A percentile compares a stretch with the other conserved stretches of the same genome.
phyloP scores from a whole-genome alignment of 1,140 invertebrate species.

The Scylla paramamosain region DNA sequence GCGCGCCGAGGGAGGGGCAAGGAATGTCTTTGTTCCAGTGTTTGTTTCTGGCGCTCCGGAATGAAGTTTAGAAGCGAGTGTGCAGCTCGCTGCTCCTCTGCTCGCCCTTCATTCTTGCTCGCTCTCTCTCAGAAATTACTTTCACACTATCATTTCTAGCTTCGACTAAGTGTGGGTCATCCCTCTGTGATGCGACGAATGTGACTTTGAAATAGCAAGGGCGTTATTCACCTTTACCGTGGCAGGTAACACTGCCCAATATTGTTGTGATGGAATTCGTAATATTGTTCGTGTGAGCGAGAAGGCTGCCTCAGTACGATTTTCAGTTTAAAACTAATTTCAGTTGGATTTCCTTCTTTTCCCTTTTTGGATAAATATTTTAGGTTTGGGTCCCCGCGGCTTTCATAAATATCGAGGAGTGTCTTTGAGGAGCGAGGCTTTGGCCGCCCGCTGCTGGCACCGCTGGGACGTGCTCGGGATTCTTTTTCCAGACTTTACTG shows the following conservation, averaged over 20 bases:
- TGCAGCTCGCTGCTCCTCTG: not conserved
- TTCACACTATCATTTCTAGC: too few relatives aligned
- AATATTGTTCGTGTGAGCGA: too few relatives aligned
- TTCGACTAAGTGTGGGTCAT: too few relatives aligned
- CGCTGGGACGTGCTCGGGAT: too few relatives aligned
- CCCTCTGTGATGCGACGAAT: too few relatives aligned
- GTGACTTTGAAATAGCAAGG: too few relatives aligned
- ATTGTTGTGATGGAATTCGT: too few relatives aligned
- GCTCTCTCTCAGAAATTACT: not conserved
- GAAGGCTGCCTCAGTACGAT: not conserved
- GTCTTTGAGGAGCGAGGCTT: not conserved
- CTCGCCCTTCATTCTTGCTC: too few relatives aligned
- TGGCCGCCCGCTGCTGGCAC: too few relatives aligned
- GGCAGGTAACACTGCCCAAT: too few relatives aligned
- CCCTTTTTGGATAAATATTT: conserved; percentile 13
- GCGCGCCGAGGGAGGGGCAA: not conserved
- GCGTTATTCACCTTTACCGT: too few relatives aligned
- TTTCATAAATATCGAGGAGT: conserved; percentile 4
- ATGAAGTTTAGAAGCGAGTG: not conserved
- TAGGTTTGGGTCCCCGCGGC: not conserved
- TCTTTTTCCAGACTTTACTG: not conserved
- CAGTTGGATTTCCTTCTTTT: not conserved
- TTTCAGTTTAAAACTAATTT: conserved; percentile 15
- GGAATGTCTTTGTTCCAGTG: not conserved
- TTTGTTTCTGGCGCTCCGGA: not conserved